Conservation (phyloP, 2,113 vertebrate genomes). For the Cichladusa arquata region DNA sequence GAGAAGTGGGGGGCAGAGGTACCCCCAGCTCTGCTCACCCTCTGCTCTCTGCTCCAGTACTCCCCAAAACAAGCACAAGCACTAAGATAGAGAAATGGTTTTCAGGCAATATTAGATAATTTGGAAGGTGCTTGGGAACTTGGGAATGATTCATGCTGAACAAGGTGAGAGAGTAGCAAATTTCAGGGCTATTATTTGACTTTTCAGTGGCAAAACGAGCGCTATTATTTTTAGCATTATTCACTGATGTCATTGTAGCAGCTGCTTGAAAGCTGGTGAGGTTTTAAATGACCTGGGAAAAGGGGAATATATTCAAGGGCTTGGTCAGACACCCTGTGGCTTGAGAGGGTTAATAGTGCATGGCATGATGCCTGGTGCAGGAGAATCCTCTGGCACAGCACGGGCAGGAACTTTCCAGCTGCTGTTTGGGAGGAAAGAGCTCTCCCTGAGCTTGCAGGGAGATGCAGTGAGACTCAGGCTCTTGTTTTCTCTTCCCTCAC, state of each 20-base stretch:
- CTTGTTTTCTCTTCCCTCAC: neutral
- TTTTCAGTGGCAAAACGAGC: neutral
- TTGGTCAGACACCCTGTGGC: neutral
- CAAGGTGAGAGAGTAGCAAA: neutral
- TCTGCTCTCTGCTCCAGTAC: neutral
- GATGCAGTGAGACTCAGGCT: neutral
- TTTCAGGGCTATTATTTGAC: neutral
- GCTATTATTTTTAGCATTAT: neutral
- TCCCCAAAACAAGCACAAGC: neutral
- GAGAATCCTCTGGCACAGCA: neutral
- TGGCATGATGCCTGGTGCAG: neutral
- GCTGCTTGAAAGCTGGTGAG: neutral
- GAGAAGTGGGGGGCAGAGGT: neutral
- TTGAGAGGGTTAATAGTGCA: accelerated
- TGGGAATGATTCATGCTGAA: neutral
- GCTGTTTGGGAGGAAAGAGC: neutral
- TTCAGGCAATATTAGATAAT: neutral
- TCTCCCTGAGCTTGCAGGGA: neutral
- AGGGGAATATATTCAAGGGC: neutral
- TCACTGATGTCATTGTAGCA: neutral
- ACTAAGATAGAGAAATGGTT: neutral
- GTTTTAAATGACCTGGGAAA: neutral
- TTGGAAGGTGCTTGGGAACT: neutral
- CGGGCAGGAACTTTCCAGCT: neutral
- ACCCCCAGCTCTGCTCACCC: neutral